Evolutionary conservation across 2,888 invertebrate species (phyloP).

Genomic region (Brachyopa scutellaris): DNA sequence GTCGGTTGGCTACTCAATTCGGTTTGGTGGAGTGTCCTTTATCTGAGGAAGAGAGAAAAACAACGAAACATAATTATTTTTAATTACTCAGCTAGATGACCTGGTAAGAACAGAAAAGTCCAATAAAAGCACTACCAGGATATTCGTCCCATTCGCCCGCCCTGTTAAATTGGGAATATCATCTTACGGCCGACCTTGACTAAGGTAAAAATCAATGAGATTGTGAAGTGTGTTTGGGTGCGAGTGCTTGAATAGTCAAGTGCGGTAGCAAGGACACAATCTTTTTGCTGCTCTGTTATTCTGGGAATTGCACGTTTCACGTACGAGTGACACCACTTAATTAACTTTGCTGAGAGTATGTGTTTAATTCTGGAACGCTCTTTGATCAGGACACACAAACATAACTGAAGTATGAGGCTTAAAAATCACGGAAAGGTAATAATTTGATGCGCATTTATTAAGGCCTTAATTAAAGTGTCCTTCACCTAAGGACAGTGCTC

Average conservation of each 20-base stretch:
- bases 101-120: slow-evolving; percentile 6
- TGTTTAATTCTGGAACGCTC: slow-evolving; percentile 35
- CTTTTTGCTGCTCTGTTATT: slow-evolving; percentile 26
- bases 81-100: slow-evolving; percentile 53
- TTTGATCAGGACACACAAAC: too few relatives aligned
- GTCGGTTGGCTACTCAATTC: slow-evolving; percentile 16
- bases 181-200: slow-evolving; percentile 8
- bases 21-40: slow-evolving; percentile 28
- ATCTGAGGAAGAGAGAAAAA: slow-evolving; percentile 19
- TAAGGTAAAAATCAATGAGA: slow-evolving; percentile 20
- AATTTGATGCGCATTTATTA: slow-evolving; percentile 41
- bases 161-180: slow-evolving; percentile 22
- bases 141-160: neutral
- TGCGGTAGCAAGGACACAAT: slow-evolving; percentile 35
- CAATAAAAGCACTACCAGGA: neutral
- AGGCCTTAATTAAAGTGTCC: slow-evolving; percentile 46
- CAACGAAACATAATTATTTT: slow-evolving; percentile 46
- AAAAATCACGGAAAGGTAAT: too few relatives aligned
- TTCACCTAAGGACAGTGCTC: neutral
- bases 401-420: neutral
- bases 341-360: slow-evolving; percentile 44
- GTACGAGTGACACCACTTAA: slow-evolving; percentile 53
- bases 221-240: slow-evolving; percentile 1
- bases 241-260: neutral
- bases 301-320: slow-evolving; percentile 29